These are phyloP conservation scores for Syngnathus typhle DNA, from an alignment of 2,113 vertebrate genomes.

Conservation along the genomic window DNA sequence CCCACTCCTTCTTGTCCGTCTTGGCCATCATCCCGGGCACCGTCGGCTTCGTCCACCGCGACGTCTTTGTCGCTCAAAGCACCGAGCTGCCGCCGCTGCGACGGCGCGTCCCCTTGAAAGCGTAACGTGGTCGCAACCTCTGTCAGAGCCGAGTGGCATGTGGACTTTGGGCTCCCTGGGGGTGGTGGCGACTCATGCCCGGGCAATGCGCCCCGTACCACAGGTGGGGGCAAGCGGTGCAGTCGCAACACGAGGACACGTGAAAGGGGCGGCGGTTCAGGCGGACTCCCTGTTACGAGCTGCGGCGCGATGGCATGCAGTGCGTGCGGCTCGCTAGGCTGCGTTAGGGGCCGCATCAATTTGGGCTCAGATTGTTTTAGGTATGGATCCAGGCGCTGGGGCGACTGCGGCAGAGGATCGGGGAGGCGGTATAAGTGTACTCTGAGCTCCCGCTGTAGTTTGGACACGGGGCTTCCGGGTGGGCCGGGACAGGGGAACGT, in stretches of 20 bases:
- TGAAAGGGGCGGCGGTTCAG: background rate
- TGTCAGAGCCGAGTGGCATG: conserved; percentile 1
- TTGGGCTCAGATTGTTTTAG: conserved; percentile 9
- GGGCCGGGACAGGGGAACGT: conserved; percentile 42
- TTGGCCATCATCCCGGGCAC: conserved; percentile 20
- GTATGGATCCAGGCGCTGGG: conserved; percentile 18
- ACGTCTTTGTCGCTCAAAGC: conserved; percentile 22
- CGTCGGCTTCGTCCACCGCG: background rate
- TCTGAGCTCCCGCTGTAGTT: conserved; percentile 53
- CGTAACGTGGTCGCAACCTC: conserved; percentile 29
- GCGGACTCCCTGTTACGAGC: background rate
- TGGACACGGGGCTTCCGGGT: conserved; percentile 46
- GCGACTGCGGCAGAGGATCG: conserved; percentile 52
- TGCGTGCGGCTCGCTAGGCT: conserved; percentile 16
- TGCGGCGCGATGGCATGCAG: conserved; percentile 9
- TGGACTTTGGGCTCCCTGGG: conserved; percentile 1
- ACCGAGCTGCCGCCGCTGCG: conserved; percentile 14
- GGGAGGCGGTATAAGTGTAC: conserved; percentile 64
- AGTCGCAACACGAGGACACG: conserved; percentile 37
- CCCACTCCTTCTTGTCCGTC: conserved; percentile 25
- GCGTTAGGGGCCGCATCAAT: conserved; percentile 21
- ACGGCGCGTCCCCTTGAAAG: conserved; percentile 23
- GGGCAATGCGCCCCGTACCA: conserved; percentile 27
- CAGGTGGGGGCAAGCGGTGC: conserved; percentile 46
- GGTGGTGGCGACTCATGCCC: conserved; percentile 6